These are phyloP conservation scores for Cuniculus paca DNA, from an alignment of 2,797 vertebrate species.

Conservation along the genomic window DNA sequence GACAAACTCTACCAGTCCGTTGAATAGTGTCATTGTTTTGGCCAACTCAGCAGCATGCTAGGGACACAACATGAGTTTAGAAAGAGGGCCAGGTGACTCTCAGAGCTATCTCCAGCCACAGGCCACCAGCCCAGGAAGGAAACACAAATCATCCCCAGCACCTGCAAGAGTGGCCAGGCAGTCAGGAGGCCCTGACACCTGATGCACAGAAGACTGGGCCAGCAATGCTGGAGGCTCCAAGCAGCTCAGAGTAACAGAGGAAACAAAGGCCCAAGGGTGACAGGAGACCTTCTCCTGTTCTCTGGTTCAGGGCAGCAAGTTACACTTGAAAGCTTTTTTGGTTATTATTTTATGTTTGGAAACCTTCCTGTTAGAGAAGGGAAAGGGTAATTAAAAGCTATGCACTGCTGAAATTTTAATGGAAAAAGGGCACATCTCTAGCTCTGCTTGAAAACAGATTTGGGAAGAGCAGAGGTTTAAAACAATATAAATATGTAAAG, in stretches of 20 bases:
- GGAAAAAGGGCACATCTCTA: slow-evolving; percentile 11
- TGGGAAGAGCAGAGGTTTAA: background rate
- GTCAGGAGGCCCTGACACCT: background rate
- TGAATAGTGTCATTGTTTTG: background rate
- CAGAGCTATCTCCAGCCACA: background rate
- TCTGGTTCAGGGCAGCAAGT: slow-evolving; percentile 44
- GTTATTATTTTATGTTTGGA: slow-evolving; percentile 62
- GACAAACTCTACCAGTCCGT: background rate
- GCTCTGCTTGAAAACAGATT: background rate
- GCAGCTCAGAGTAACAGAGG: slow-evolving; percentile 61
- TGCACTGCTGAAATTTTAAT: slow-evolving; percentile 53
- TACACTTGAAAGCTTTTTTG: background rate
- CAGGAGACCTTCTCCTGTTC: background rate
- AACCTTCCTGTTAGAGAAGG: background rate
- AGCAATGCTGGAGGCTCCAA: slow-evolving; percentile 46
- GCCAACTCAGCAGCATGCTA: background rate
- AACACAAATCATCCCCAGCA: background rate
- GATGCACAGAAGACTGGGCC: background rate
- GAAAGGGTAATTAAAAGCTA: slow-evolving; percentile 63
- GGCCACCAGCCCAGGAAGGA: background rate
- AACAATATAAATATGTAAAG: slow-evolving; percentile 3
- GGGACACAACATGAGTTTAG: background rate
- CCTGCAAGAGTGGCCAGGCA: background rate
- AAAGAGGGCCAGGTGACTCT: background rate
- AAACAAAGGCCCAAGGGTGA: background rate